These are phyloP conservation scores for Amiota mariae DNA, from an alignment of 2,888 invertebrate genomes.

Conservation along the genomic window DNA sequence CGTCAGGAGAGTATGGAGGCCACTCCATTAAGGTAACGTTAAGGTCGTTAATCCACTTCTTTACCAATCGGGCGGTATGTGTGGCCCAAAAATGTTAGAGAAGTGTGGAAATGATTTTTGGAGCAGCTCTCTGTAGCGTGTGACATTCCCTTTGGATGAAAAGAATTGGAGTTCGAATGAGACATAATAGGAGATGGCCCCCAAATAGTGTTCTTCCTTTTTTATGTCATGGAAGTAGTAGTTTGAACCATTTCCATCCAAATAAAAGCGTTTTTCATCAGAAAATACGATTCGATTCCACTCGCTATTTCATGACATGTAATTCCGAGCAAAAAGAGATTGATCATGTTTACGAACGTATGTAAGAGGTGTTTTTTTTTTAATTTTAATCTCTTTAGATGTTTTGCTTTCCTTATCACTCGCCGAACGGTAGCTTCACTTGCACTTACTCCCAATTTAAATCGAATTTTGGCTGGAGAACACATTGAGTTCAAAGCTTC, in stretches of 20 bases:
- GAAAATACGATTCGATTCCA: conserved; percentile 23
- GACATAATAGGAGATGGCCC: conserved; percentile 41
- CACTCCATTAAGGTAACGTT: neutral
- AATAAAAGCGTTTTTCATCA: conserved; percentile 24
- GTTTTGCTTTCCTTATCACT: conserved; percentile 15
- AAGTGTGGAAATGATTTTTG: conserved; percentile 33
- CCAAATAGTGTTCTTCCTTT: conserved; percentile 28
- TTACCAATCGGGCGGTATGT: neutral
- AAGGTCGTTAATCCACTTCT: neutral
- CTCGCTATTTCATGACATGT: conserved; percentile 24
- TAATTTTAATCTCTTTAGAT: neutral
- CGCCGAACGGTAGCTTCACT: conserved; percentile 10
- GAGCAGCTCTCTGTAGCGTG: conserved; percentile 32
- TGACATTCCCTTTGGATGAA: conserved; percentile 35
- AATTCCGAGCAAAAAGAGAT: conserved; percentile 19
- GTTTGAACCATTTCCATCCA: conserved; percentile 14
- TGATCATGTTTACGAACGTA: neutral
- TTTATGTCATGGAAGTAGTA: conserved; percentile 23
- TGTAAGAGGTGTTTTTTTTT: no score
- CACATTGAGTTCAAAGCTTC: conserved; percentile 26
- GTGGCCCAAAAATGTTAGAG: conserved; percentile 1
- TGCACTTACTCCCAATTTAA: conserved; percentile 24
- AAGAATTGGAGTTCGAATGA: conserved; percentile 37
- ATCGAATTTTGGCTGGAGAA: conserved; percentile 20
- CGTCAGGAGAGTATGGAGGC: neutral